phyloP scores from a whole-genome alignment of 2,797 vertebrate species.

The Lates japonicus region DNA sequence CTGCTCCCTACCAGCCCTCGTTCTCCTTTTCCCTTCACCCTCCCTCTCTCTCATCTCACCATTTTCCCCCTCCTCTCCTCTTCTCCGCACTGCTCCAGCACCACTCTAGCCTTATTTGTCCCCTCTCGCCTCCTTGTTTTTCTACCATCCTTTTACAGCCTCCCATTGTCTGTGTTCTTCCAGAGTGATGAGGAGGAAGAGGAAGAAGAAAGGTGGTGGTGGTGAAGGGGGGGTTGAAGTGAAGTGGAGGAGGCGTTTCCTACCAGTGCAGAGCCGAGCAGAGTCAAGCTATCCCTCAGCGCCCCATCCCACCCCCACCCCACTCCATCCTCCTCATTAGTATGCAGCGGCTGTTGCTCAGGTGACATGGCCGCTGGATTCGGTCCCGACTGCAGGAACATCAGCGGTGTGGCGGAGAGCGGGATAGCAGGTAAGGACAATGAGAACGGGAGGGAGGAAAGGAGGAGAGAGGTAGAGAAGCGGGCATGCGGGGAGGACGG shows the following conservation, averaged over 20 bases:
- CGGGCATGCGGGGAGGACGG: neutral
- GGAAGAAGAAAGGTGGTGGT: conserved; percentile 33
- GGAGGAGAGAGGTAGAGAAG: neutral
- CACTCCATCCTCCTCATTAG: conserved; percentile 72
- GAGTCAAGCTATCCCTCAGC: conserved; percentile 13
- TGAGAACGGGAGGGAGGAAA: conserved; percentile 22
- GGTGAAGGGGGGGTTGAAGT: conserved; percentile 18
- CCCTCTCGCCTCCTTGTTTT: conserved; percentile 40
- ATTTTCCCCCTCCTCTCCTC: neutral
- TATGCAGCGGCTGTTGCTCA: conserved; percentile 73
- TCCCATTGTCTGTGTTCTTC: conserved; percentile 54
- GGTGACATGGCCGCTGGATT: conserved; percentile 73
- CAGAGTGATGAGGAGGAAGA: conserved; percentile 58
- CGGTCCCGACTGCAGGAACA: conserved; percentile 62
- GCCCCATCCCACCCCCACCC: neutral
- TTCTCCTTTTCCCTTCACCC: conserved; percentile 10
- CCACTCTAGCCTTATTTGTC: conserved; percentile 50
- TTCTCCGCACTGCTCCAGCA: too few relatives aligned
- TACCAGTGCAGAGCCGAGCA: conserved; percentile 30
- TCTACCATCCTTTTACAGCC: conserved; percentile 26
- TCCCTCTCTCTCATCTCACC: conserved; percentile 18
- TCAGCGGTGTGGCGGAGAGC: conserved; percentile 48
- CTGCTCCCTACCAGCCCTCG: conserved; percentile 20
- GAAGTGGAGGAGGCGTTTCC: conserved; percentile 39
- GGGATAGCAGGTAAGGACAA: conserved; percentile 75